Evolutionary conservation across 1,140 invertebrate genomes (phyloP), one percentile per base, ranked within the genome.

Genomic region (Rhagoletis pomonella): DNA sequence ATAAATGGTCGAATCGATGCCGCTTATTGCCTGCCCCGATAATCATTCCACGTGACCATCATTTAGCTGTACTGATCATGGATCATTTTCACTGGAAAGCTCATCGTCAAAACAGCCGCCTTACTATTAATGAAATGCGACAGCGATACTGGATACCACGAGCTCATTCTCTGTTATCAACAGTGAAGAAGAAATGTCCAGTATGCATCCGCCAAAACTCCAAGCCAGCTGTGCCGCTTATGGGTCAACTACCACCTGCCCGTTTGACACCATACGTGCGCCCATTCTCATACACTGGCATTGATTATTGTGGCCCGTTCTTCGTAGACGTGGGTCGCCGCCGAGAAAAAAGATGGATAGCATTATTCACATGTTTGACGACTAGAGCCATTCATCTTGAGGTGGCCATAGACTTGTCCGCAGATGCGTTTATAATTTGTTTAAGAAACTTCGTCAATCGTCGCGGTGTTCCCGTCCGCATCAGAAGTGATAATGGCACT

Each of bases 381-480:
- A 65, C 64, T 5, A 19, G 64, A 19, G 64, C 64, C 14, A 14
- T 65, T 4, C 64, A 65, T 65, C 29, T 65, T 9, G 29, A 29
- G 29, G 10, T 87, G 59, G 86, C 85, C 3, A 14, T 58, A 12
- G 86, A 87, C 60, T 62, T 89, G 5, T 88, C 81, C 4, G 60
- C 81, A 12, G 88, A 88, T 77, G 87, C 86, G 2, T 88, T 84
- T 58, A 85, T 89, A 29, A 62, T 89, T 10, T 69, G 65, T 2
- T 64, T 89, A 17, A 47, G 84, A 50, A 89, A 86, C 39, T 88
- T 65, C 42, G 58, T 85, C 5, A 87, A 87, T 42, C 81, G 60
- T 4, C 59, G 81, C 29, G 29, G 29, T 29, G 29, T 29, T 1
- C 88, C 88, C 14, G 60, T 87, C 5, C 47, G 69, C 1, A 88